phyloP scores from a whole-genome alignment of 2,797 vertebrate species.

The Aeoliscus strigatus region DNA sequence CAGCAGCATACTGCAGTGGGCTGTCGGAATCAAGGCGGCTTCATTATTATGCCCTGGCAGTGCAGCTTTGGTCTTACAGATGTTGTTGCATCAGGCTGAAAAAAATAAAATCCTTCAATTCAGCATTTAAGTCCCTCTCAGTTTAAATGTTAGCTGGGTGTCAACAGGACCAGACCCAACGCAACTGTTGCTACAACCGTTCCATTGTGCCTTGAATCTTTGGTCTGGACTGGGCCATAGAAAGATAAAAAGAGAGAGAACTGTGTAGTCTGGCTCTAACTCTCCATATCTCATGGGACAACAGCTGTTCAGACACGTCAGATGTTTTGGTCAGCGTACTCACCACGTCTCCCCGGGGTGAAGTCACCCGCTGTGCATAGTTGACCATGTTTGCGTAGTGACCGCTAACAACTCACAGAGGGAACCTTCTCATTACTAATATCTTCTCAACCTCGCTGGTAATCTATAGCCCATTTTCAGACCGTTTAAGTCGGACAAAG shows the following conservation, averaged over 20 bases:
- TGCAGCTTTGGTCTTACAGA: constrained; percentile 28
- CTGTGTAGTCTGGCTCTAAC: no score
- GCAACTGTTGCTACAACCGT: no score
- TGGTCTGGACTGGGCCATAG: no score
- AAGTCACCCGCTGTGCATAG: constrained; percentile 15
- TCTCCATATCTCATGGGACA: no score
- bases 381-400: not conserved
- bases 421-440: not conserved
- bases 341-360: constrained; percentile 7
- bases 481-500: no score
- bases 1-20: constrained; percentile 30
- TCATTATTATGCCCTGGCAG: constrained; percentile 46
- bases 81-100: constrained; percentile 44
- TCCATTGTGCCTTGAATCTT: no score
- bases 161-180: no score
- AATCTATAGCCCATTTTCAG: no score
- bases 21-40: constrained; percentile 19
- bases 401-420: not conserved
- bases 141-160: constrained; percentile 29
- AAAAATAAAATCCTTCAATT: constrained; percentile 14
- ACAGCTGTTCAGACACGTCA: constrained; percentile 20
- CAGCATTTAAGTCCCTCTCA: constrained; percentile 13
- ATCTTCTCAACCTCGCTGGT: not conserved
- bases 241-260: no score
- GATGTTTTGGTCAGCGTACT: constrained; percentile 12